These are phyloP conservation scores for Aurelia sp. DNA, from an alignment of 30 jellyfish, hydroid and myxozoan species.

Conservation along the genomic window DNA sequence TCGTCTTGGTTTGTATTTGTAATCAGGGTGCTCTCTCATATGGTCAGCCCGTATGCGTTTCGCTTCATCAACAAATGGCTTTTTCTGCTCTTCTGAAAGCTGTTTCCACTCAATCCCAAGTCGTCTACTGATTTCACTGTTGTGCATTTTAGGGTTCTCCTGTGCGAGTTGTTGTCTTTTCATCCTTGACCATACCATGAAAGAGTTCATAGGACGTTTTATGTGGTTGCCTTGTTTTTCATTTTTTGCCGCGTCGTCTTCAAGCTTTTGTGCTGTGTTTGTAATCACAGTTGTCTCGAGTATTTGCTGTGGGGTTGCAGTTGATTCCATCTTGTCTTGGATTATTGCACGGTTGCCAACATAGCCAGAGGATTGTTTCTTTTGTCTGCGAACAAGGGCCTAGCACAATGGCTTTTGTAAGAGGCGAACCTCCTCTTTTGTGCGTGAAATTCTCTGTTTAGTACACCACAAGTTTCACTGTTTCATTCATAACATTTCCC, in stretches of 20 bases:
- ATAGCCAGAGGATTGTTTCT: conserved; percentile 53
- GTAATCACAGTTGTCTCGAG: conserved; percentile 31
- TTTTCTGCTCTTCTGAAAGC: conserved; percentile 84
- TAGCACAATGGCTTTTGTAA: conserved; percentile 70
- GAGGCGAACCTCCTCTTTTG: conserved; percentile 20
- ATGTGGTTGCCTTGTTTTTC: conserved; percentile 52
- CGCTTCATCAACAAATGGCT: conserved; percentile 94
- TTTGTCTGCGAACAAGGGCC: conserved; percentile 80
- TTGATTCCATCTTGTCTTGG: conserved; percentile 66
- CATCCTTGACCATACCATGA: conserved; percentile 99
- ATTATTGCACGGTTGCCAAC: conserved; percentile 61
- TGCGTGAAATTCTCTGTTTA: conserved; percentile 13
- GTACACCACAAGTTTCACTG: conserved; percentile 36
- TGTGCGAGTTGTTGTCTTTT: conserved; percentile 87
- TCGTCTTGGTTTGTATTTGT: conserved; percentile 93
- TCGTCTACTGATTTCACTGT: conserved; percentile 95
- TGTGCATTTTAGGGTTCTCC: conserved; percentile 97
- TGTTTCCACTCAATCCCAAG: conserved; percentile 96
- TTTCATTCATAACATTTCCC: conserved; percentile 21
- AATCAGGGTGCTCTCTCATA: conserved; percentile 95
- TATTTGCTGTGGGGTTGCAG: conserved; percentile 35
- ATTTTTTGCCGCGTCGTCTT: conserved; percentile 40
- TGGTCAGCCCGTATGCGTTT: conserved; percentile 96
- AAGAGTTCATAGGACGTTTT: conserved; percentile 99
- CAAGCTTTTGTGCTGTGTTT: conserved; percentile 8